phyloP scores from a whole-genome alignment of 1,140 invertebrate species.

The Dendroctonus valens region DNA sequence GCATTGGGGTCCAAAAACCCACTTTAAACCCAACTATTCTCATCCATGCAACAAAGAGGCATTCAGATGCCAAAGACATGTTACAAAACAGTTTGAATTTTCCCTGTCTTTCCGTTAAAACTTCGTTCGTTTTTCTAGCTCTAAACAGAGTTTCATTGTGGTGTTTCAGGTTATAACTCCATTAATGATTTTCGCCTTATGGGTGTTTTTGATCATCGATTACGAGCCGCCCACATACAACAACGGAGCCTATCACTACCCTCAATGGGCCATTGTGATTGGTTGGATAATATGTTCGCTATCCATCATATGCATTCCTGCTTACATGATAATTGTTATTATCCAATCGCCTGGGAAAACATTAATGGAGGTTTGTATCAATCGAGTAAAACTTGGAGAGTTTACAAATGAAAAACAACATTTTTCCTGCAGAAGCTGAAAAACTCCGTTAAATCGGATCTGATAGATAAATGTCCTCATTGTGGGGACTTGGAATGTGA shows the following conservation, averaged over 20 bases:
- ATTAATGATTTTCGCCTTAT: conserved; percentile 76
- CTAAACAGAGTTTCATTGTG: background rate
- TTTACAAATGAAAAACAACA: background rate
- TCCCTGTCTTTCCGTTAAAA: background rate
- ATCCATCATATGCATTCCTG: conserved; percentile 83
- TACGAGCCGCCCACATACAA: conserved; percentile 80
- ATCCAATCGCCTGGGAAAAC: conserved; percentile 67
- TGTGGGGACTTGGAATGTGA: conserved; percentile 44
- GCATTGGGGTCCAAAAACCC: too few species aligned
- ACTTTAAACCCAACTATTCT: too few species aligned
- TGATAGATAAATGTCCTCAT: conserved; percentile 41
- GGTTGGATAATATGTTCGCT: conserved; percentile 85
- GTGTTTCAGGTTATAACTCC: conserved; percentile 60
- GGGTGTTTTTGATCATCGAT: conserved; percentile 84
- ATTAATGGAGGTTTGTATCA: conserved; percentile 64
- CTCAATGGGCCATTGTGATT: conserved; percentile 77
- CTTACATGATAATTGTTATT: conserved; percentile 73
- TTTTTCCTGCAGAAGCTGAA: conserved; percentile 43
- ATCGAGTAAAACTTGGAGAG: background rate
- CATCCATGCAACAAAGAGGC: too few species aligned
- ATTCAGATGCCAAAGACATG: too few species aligned
- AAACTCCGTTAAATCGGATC: conserved; percentile 45
- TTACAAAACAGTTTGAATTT: background rate
- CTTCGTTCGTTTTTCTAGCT: background rate
- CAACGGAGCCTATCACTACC: conserved; percentile 75